These are phyloP conservation scores for Oryzias woworae DNA, from an alignment of 2,113 vertebrate genomes.

Conservation along the genomic window DNA sequence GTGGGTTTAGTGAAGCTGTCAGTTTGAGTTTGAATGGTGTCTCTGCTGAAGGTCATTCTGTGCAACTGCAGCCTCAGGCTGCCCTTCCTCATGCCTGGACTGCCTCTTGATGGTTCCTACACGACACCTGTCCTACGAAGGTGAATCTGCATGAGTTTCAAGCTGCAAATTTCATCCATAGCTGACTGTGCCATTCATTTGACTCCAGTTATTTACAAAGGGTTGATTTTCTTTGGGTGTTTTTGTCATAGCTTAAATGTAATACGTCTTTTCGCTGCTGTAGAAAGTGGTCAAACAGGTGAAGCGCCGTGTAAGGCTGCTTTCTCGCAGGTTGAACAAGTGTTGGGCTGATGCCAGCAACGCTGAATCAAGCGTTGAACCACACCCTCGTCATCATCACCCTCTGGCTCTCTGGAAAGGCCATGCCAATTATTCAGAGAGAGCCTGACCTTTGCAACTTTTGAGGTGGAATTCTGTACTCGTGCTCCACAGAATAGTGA, in stretches of 20 bases:
- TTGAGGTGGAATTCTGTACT: conserved; percentile 11
- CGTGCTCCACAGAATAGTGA: neutral
- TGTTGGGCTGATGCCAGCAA: conserved; percentile 9
- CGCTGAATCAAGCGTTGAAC: conserved; percentile 15
- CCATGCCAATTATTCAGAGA: conserved; percentile 43
- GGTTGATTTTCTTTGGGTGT: too few species aligned
- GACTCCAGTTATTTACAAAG: too few species aligned
- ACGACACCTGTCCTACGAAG: neutral
- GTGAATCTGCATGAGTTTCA: too few species aligned
- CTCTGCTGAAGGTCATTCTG: conserved; percentile 34
- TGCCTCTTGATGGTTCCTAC: neutral
- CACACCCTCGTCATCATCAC: conserved; percentile 8
- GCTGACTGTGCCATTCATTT: too few species aligned
- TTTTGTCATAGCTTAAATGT: too few species aligned
- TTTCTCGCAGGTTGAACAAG: conserved; percentile 2
- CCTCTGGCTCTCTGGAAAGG: conserved; percentile 39
- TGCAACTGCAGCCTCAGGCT: conserved; percentile 6
- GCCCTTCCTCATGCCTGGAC: neutral
- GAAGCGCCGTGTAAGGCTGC: conserved; percentile 10
- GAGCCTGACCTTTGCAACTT: conserved; percentile 47
- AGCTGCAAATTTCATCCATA: too few species aligned
- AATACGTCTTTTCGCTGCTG: too few species aligned
- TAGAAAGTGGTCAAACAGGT: too few species aligned
- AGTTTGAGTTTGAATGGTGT: conserved; percentile 11
- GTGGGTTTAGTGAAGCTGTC: conserved; percentile 17